Evolutionary conservation across 2,888 invertebrate species (phyloP), one percentile per base, ranked within the genome.

Genomic region (Campaea margaritaria): DNA sequence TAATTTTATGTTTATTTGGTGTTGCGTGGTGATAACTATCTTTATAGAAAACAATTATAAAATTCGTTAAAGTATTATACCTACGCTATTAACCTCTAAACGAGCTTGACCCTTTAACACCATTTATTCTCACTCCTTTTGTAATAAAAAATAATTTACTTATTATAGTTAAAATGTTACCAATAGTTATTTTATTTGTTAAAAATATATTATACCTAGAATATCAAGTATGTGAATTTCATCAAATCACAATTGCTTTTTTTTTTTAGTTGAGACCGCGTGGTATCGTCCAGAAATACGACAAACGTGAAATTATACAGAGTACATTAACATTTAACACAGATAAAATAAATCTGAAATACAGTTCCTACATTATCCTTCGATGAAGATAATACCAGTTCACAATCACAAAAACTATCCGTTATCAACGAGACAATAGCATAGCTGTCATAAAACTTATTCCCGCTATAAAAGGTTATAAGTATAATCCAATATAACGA

Each of bases 391-490:
- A 52, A 10, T 52, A 34, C 50, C 36, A 43, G 57, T 59, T 58
- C 41, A 44, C 56, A 60, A 57, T 34, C 31, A 57, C 57, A 63
- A 64, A 64, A 58, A 62, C 45, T 49, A 57, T 45, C 64, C 61
- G 63, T 56, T 65, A 49, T 48, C 57, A 45, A 42, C 27, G 49
- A 67, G 59, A 68, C 68, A 68, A 68, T 68, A 60, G 61, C 16
- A 21, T 53, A 36, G 57, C 68, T 58, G 68, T 67, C 65, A 64
- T 52, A 67, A 62, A 61, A 58, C 50, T 49, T 57, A 53, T 52
- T 61, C 54, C 62, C 62, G 58, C 59, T 59, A 54, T 65, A 64
- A 3, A 59, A 64, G 51, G 67, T 65, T 66, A 63, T 64, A n/a
- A n/a, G n/a, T n/a, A n/a, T n/a, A 60, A 54, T 54, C 56, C 54